Conservation (phyloP, 1,140 invertebrate genomes). For the Rhagoletis pomonella region DNA sequence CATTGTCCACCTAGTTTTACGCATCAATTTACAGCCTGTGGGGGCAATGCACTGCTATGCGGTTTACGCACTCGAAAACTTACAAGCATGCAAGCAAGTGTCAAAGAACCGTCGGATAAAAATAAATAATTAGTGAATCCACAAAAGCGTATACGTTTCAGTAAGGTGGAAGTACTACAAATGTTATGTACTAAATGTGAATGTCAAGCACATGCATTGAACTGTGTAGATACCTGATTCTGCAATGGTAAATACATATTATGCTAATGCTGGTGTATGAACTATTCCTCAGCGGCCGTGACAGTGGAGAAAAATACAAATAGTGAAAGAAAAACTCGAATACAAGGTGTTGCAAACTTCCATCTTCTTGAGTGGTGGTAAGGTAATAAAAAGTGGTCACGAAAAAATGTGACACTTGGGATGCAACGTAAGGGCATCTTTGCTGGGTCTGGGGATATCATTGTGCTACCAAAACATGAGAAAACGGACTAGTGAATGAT, state of each 20-base stretch:
- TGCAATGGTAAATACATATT: not conserved
- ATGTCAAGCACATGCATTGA: not conserved
- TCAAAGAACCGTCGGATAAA: not conserved
- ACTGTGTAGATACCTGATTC: not conserved
- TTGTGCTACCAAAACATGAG: too few species aligned
- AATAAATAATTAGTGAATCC: not conserved
- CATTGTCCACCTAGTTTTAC: too few species aligned
- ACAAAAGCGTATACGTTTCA: not conserved
- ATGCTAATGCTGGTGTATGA: conserved; percentile 10
- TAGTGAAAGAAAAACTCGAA: not conserved
- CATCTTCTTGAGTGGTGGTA: too few species aligned
- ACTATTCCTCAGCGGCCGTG: not conserved
- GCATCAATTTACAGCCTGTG: too few species aligned
- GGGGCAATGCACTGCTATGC: not conserved
- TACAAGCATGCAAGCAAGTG: not conserved
- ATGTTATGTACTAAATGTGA: not conserved
- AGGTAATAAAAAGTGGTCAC: too few species aligned
- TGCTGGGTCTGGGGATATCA: too few species aligned
- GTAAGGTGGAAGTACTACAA: not conserved
- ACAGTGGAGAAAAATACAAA: not conserved
- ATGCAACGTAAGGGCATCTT: too few species aligned
- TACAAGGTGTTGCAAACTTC: not conserved
- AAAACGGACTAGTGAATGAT: too few species aligned
- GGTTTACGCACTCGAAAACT: too few species aligned
- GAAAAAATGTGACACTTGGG: too few species aligned